phyloP scores from a whole-genome alignment of 2,888 invertebrate species.

The Nomada goodeniana region DNA sequence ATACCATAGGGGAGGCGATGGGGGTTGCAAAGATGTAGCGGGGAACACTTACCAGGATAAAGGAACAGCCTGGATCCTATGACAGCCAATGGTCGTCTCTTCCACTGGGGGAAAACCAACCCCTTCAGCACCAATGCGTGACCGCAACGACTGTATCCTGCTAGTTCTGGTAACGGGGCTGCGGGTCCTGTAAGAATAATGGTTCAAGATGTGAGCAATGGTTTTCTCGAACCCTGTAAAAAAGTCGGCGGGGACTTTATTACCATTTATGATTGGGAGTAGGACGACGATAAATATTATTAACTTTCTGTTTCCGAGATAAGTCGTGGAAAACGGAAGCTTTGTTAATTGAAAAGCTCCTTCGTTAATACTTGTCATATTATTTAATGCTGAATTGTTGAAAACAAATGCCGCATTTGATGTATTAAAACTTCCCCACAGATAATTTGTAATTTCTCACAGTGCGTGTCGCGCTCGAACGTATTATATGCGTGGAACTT shows the following conservation, averaged over 20 bases:
- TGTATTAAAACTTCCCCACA: too few relatives aligned
- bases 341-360: too few relatives aligned
- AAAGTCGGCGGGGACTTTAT: too few relatives aligned
- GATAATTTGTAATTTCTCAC: constrained; percentile 38
- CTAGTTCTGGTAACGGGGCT: constrained; percentile 85
- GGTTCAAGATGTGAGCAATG: constrained; percentile 33
- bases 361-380: too few relatives aligned
- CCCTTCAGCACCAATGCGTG: constrained; percentile 87
- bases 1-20: neutral
- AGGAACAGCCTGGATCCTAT: constrained; percentile 87
- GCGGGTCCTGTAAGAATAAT: constrained; percentile 85
- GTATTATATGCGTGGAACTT: constrained; percentile 38
- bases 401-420: constrained; percentile 2
- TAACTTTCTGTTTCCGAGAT: too few relatives aligned
- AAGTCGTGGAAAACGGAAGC: too few relatives aligned
- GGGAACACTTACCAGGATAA: constrained; percentile 85
- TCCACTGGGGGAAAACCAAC: constrained; percentile 89
- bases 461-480: neutral
- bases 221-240: constrained; percentile 36
- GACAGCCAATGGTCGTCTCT: constrained; percentile 86
- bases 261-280: too few relatives aligned
- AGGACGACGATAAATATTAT: too few relatives aligned
- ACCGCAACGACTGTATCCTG: constrained; percentile 84
- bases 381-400: neutral
- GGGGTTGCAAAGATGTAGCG: constrained; percentile 41